Percentiles rank a stretch among this genome's conserved stretches.
phyloP scores from a whole-genome alignment of 1,140 invertebrate species.

The Ylistrum balloti region DNA sequence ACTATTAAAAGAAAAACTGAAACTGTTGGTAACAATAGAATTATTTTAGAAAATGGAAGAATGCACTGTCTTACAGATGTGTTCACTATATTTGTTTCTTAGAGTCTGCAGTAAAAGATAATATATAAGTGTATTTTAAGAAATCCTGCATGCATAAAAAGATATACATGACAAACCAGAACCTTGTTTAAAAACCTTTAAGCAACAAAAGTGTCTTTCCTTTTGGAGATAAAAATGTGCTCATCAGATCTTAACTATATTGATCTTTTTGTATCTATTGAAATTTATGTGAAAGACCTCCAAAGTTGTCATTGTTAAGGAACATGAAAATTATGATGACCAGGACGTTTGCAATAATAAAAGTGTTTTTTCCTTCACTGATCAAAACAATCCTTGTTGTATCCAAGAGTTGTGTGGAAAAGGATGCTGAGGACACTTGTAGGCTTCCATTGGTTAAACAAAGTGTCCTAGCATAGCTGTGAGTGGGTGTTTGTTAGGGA shows the following conservation, averaged over 20 bases:
- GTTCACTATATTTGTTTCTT: constrained; percentile 9
- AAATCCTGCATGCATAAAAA: not conserved
- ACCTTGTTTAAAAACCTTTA: not conserved
- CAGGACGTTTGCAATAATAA: constrained; percentile 27
- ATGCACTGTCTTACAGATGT: not conserved
- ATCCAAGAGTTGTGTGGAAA: not conserved
- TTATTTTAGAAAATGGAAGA: not conserved
- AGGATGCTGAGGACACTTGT: not conserved
- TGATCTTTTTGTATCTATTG: not conserved
- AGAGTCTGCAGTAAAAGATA: not conserved
- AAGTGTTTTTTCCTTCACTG: not conserved
- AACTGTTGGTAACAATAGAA: not conserved
- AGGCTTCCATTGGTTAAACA: not conserved
- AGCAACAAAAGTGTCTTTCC: not conserved
- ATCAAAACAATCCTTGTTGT: not conserved
- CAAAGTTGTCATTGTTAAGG: not conserved
- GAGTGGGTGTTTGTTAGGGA: not conserved
- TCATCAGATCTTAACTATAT: not conserved
- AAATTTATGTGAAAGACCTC: not conserved
- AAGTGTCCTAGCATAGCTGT: not conserved
- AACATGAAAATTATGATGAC: not conserved
- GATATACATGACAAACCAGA: not conserved
- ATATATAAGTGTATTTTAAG: not conserved
- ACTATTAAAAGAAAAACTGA: too few relatives aligned
- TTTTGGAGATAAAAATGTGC: not conserved